phyloP scores from a whole-genome alignment of 2,113 vertebrate genomes.

The Noturus placidus region DNA sequence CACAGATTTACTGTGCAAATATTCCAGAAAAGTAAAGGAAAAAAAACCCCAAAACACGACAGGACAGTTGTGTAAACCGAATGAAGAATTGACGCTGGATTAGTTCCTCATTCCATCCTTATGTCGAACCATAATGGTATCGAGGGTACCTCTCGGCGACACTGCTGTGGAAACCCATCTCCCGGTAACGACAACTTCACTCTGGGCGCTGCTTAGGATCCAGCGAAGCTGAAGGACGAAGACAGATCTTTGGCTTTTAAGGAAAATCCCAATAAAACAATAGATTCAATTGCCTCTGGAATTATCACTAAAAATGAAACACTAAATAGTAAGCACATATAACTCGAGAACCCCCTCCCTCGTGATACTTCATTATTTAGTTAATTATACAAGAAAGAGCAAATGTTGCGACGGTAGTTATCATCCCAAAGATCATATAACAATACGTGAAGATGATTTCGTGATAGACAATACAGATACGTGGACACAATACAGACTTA shows the following conservation, averaged over 20 bases:
- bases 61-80: slow-evolving; percentile 47
- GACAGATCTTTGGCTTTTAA: slow-evolving; percentile 36
- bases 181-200: slow-evolving; percentile 71
- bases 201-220: slow-evolving; percentile 68
- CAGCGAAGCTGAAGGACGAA: slow-evolving; percentile 67
- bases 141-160: slow-evolving; percentile 25
- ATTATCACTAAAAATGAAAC: neutral
- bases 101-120: slow-evolving; percentile 2
- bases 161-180: slow-evolving; percentile 71
- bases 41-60: neutral
- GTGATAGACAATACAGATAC: neutral
- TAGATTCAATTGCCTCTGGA: slow-evolving; percentile 6
- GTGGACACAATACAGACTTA: neutral
- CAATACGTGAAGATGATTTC: neutral
- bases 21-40: slow-evolving; percentile 20
- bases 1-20: slow-evolving; percentile 49
- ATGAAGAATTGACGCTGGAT: slow-evolving; percentile 13
- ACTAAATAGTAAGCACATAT: neutral
- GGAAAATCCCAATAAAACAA: slow-evolving; percentile 18
- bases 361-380: neutral
- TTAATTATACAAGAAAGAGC: neutral
- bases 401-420: too few species aligned
- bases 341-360: neutral
- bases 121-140: slow-evolving; percentile 2
- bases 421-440: too few species aligned